These are phyloP conservation scores for Turdus rufiventris DNA, from an alignment of 2,113 vertebrate genomes.

Conservation along the genomic window DNA sequence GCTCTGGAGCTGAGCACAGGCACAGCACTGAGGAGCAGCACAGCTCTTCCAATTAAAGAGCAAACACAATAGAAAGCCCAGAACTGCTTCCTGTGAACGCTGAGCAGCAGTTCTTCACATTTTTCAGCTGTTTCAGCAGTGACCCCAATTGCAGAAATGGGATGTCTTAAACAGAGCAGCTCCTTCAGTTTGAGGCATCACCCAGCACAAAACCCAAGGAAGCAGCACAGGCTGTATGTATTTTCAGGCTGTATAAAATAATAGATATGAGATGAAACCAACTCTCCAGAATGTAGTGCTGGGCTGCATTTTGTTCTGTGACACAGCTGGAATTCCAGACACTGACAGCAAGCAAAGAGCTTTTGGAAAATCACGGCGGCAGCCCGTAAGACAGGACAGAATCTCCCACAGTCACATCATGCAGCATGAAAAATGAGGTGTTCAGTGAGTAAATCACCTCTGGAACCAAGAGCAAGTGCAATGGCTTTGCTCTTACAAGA, in stretches of 20 bases:
- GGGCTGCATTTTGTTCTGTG: neutral
- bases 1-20: neutral
- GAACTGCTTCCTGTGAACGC: neutral
- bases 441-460: neutral
- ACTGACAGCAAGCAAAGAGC: neutral
- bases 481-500: neutral
- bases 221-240: neutral
- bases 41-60: neutral
- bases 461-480: neutral
- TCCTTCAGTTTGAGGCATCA: neutral
- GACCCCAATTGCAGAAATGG: neutral
- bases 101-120: neutral
- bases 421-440: neutral
- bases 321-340: neutral
- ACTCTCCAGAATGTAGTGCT: neutral
- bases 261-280: neutral
- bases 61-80: neutral
- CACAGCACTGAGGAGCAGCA: neutral
- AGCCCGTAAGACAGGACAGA: no score
- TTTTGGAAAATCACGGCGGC: neutral
- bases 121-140: neutral
- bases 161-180: neutral
- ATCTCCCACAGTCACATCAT: fast-evolving
- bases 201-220: fast-evolving
- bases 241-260: neutral